These are phyloP conservation scores for Burhinus oedicnemus DNA, from an alignment of 2,113 vertebrate genomes.

Conservation along the genomic window DNA sequence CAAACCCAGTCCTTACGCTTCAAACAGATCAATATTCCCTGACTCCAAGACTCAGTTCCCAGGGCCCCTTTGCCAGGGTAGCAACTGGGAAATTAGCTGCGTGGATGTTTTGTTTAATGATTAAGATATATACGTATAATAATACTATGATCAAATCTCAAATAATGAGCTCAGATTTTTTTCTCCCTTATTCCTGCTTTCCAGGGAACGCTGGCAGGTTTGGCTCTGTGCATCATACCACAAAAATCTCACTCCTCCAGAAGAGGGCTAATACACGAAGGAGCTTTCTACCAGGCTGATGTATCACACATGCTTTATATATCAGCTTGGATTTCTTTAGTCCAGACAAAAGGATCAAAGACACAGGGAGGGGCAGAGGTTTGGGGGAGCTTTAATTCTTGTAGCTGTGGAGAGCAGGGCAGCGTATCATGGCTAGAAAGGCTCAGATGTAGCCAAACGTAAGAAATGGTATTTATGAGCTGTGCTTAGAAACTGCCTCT, in stretches of 20 bases:
- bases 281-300: conserved; percentile 48
- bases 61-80: not conserved
- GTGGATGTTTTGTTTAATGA: not conserved
- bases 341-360: conserved; percentile 44
- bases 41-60: not conserved
- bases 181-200: conserved; percentile 38
- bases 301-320: conserved; percentile 44
- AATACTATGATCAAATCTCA: not conserved
- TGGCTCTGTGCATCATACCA: conserved; percentile 58
- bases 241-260: conserved; percentile 67
- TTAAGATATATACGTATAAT: not conserved
- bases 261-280: conserved; percentile 4
- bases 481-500: not conserved
- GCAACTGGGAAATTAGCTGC: not conserved
- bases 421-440: not conserved
- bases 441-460: not conserved
- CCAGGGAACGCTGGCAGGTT: conserved; percentile 62
- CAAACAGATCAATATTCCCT: not conserved
- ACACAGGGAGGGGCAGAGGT: not conserved
- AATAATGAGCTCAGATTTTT: conserved; percentile 32
- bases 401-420: not conserved
- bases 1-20: not conserved
- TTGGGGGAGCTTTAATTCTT: not conserved
- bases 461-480: conserved; percentile 1
- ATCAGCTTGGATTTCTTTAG: conserved; percentile 24